Evolutionary conservation across 2,888 invertebrate species (phyloP).

Genomic region (Blastobasis lacticolella): DNA sequence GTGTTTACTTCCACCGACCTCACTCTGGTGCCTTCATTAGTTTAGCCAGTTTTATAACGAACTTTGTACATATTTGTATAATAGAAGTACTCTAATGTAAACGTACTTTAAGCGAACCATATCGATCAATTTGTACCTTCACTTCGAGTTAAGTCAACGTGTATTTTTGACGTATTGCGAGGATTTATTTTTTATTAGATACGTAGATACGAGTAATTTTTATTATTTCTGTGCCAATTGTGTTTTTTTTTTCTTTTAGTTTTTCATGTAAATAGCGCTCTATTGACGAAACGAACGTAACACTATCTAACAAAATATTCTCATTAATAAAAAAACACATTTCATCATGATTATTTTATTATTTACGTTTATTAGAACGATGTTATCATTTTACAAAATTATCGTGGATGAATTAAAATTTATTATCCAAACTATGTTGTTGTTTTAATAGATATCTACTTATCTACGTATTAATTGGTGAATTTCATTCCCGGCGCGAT

Average conservation of each 20-base stretch:
- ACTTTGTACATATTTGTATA: slow-evolving; percentile 63
- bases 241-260: slow-evolving; percentile 18
- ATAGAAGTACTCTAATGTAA: slow-evolving; percentile 46
- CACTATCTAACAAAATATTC: slow-evolving; percentile 34
- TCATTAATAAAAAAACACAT: slow-evolving; percentile 23
- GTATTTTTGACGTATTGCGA: slow-evolving; percentile 21
- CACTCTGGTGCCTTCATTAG: slow-evolving; percentile 71
- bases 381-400: slow-evolving; percentile 45
- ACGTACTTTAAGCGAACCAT: slow-evolving; percentile 52
- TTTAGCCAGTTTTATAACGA: slow-evolving; percentile 50
- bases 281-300: slow-evolving; percentile 23
- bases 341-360: too few species aligned
- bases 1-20: slow-evolving; percentile 69
- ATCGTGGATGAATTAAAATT: slow-evolving; percentile 54
- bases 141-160: slow-evolving; percentile 36
- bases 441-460: slow-evolving; percentile 15
- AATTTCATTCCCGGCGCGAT: too few species aligned
- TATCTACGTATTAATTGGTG: neutral
- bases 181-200: slow-evolving; percentile 13
- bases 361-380: slow-evolving; percentile 27
- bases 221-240: slow-evolving; percentile 60
- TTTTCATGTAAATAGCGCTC: slow-evolving; percentile 2
- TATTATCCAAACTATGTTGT: slow-evolving; percentile 38
- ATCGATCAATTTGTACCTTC: slow-evolving; percentile 61
- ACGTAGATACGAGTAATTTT: slow-evolving; percentile 22